These are phyloP conservation scores for Craterocephalus amniculus DNA, from an alignment of 2,797 vertebrate species.

Conservation along the genomic window DNA sequence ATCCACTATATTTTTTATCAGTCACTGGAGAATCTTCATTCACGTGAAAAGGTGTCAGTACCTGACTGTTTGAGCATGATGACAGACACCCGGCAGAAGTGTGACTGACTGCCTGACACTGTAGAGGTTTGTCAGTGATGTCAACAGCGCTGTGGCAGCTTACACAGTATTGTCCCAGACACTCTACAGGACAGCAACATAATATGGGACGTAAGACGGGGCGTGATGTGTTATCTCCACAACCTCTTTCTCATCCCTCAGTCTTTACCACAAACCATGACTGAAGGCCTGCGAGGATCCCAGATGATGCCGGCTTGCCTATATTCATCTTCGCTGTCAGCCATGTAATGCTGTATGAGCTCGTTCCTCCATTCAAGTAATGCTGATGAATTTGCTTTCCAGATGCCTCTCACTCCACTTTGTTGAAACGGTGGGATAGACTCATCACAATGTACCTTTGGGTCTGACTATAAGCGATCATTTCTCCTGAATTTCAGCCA, in stretches of 20 bases:
- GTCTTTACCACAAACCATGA: conserved; percentile 68
- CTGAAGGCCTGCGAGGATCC: conserved; percentile 74
- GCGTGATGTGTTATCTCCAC: conserved; percentile 77
- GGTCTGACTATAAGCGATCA: conserved; percentile 67
- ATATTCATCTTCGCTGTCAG: conserved; percentile 80
- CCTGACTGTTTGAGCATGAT: conserved; percentile 81
- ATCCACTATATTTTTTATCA: conserved; percentile 79
- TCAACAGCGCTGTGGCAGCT: conserved; percentile 80
- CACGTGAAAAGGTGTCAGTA: conserved; percentile 87
- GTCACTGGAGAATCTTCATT: conserved; percentile 84
- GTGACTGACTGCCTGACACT: conserved; percentile 81
- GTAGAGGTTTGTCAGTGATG: conserved; percentile 73
- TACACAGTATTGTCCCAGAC: conserved; percentile 73
- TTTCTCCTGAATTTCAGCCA: conserved; percentile 57
- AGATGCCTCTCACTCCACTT: conserved; percentile 70
- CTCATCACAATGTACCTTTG: conserved; percentile 75
- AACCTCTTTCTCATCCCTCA: conserved; percentile 74
- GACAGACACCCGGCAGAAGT: conserved; percentile 84
- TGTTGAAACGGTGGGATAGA: conserved; percentile 71
- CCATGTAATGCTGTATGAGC: conserved; percentile 74
- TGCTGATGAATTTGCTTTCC: conserved; percentile 78
- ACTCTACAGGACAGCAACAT: conserved; percentile 62
- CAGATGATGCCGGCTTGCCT: conserved; percentile 65
- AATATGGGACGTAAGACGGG: conserved; percentile 60
- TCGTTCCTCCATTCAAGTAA: conserved; percentile 77